A percentile compares a stretch with the other conserved stretches of the same genome.
phyloP scores from a whole-genome alignment of 2,113 vertebrate species.

The Naja naja region DNA sequence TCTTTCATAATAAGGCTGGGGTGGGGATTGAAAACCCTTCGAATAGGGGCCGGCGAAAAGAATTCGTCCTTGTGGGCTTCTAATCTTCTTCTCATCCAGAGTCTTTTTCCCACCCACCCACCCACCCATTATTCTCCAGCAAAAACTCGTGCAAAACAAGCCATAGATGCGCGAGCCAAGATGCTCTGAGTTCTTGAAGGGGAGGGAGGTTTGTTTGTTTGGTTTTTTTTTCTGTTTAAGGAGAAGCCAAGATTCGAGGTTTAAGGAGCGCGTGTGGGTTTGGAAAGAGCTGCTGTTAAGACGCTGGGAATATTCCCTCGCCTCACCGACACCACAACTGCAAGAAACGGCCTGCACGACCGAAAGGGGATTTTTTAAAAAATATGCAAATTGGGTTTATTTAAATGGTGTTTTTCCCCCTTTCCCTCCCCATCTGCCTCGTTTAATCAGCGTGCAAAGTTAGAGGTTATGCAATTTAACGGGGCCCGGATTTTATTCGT shows the following conservation, averaged over 20 bases:
- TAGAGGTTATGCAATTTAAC: background rate
- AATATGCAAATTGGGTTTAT: background rate
- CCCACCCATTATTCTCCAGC: too few relatives aligned
- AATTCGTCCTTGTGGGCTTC: constrained; percentile 75
- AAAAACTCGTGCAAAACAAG: too few relatives aligned
- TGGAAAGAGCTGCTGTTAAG: background rate
- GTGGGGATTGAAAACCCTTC: constrained; percentile 70
- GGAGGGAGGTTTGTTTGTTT: too few relatives aligned
- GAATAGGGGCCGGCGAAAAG: constrained; percentile 82
- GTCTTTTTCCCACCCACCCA: background rate
- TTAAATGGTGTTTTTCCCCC: background rate
- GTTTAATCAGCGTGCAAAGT: background rate
- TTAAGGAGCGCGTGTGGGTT: background rate
- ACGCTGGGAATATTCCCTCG: background rate
- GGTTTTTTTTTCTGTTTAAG: too few relatives aligned
- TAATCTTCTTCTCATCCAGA: constrained; percentile 71
- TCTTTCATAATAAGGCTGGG: constrained; percentile 80
- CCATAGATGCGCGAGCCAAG: too few relatives aligned
- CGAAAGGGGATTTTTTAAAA: background rate
- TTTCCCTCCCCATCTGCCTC: background rate
- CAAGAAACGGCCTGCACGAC: background rate
- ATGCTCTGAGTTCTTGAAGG: too few relatives aligned
- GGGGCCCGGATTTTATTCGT: background rate
- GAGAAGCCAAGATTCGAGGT: too few relatives aligned
- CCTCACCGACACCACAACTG: too few relatives aligned